Base-by-base conservation (phyloP, 2,113 vertebrate genomes). In the Halcyon malimbica region DNA sequence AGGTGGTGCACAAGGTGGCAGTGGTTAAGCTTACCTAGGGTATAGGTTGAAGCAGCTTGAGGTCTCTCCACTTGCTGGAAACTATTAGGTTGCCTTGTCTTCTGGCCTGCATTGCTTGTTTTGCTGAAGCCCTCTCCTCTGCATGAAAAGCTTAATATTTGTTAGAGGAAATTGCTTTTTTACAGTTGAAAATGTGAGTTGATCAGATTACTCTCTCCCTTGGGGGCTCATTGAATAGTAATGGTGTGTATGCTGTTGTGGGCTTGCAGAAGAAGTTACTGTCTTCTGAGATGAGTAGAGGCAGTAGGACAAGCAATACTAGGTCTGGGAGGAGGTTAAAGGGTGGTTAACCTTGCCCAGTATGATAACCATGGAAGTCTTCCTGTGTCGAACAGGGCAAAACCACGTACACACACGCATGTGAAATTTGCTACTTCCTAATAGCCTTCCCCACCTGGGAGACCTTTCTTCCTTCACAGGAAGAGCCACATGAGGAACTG, bases 331-430 rank as follows among this genome's bases (percentile, higher is more conserved):
- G 59, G 16, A 77, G 33, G 16, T 46, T 76, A 19, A 76, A 21
- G 16, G 3, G 11, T 67, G 23, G 31, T 57, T 90, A 50, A 57
- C 29, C 39, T 51, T 1, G 0, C 65, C 26, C 6, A 21, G 9
- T 59, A 16, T 51, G 41, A 33, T 54, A 71, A 56, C 28, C 11
- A 14, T 46, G 46, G 48, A 65, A 73, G 6, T 23, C 24, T 37
- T 13, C 24, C 9, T 35, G 4, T 42, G 31, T 23, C 65, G n/a
- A 48, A 25, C 0, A 1, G 35, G 31, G 6, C 7, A 56, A 81
- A 89, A 44, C 13, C 16, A 50, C 0, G 1, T 37, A 24, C 13
- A 63, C 18, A 35, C 7, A n/a, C 0, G 3, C 20, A 10, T 4
- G 20, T 56, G 46, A 73, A 50, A 23, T 42, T 71, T 2, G 2